Base-by-base conservation (phyloP, 2,888 invertebrate genomes). In the Agelastica alni region DNA sequence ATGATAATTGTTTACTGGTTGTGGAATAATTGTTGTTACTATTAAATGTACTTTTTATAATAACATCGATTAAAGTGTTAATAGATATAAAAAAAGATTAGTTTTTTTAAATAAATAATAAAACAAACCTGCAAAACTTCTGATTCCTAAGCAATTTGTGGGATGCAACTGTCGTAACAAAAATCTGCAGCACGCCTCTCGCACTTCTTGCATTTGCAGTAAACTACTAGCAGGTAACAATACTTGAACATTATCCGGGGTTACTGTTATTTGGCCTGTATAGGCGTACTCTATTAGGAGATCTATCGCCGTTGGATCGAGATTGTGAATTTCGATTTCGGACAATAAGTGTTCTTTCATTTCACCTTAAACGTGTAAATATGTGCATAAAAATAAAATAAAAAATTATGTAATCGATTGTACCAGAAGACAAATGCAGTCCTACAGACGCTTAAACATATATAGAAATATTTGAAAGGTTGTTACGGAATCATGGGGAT, bases 151-250 rank as follows among this genome's bases (percentile, higher is more conserved):
- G 68, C 88, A 89, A 73, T 89, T 89, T 34, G 86, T 85, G 2
- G 89, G 87, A 75, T 89, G 88, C 36, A 89, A 77, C 70, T 89
- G 89, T 31, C 85, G 81, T 69, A 89, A 80, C 53, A 90, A 78
- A 75, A 89, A 89, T 68, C 85, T 84, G 73, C 88, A 88, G 72
- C 89, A 90, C 0, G 88, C 88, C 64, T 87, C 86, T 28, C 85
- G 74, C 14, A 87, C 86, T 46, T 83, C 82, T 63, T 81, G 80
- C 72, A 87, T 85, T 76, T 89, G 89, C 59, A 89, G 79, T 63
- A 89, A 79, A 65, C 86, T 86, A 42, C 89, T 88, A 7, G 88
- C 89, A 12, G 88, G 88, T 61, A 90, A 76, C 52, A 89, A 74
- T 9, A 80, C 80, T 63, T 76, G 75, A 4, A 75, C 75, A 52